These are phyloP conservation scores for Amphiprion percula DNA, from an alignment of 2,113 vertebrate species.

Conservation along the genomic window DNA sequence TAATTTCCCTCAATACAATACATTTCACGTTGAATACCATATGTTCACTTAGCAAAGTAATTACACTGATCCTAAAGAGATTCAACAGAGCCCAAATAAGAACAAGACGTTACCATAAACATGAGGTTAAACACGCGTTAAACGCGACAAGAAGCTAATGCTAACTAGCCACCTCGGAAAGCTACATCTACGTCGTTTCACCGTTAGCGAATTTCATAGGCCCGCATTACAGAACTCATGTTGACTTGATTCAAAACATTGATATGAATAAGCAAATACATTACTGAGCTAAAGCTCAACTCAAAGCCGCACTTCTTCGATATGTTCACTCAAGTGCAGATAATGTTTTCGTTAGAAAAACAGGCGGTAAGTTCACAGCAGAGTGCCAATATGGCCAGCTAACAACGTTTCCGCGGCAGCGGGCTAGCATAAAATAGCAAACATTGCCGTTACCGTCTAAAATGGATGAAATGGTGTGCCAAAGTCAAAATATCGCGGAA, in stretches of 20 bases:
- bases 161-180: slow-evolving; percentile 43
- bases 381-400: slow-evolving; percentile 49
- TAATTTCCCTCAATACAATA: too few species aligned
- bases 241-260: background rate
- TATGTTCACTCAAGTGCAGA: background rate
- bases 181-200: slow-evolving; percentile 3
- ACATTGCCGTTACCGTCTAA: slow-evolving; percentile 72
- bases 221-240: background rate
- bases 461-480: slow-evolving; percentile 41
- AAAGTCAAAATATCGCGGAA: slow-evolving; percentile 47
- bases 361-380: slow-evolving; percentile 8
- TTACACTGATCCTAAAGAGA: accelerated
- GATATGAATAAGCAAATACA: too few species aligned
- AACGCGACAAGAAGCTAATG: slow-evolving; percentile 41
- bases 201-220: background rate
- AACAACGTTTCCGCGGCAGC: slow-evolving; percentile 49
- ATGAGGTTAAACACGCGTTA: slow-evolving; percentile 19
- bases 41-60: too few species aligned
- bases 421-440: slow-evolving; percentile 48
- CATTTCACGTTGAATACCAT: too few species aligned
- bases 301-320: background rate
- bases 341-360: background rate
- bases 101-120: background rate
- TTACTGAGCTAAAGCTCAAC: accelerated
- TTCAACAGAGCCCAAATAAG: accelerated